Conservation (phyloP, 2,113 vertebrate genomes). For the Dendrocopos noguchii region DNA sequence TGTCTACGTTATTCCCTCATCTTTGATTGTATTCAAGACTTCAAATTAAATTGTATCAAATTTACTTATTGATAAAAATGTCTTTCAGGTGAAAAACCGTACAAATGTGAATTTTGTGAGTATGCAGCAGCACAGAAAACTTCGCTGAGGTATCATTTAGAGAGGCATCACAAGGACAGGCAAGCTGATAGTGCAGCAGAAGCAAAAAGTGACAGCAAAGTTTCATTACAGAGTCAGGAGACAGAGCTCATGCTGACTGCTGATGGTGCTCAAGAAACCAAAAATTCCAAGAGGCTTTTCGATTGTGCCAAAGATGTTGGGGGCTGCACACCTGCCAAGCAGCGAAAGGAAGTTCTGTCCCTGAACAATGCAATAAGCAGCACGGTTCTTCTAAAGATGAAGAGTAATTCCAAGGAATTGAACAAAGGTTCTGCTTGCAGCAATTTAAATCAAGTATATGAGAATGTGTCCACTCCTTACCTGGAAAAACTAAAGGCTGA, state of each 20-base stretch:
- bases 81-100: conserved; percentile 94
- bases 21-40: neutral
- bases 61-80: neutral
- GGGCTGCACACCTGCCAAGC: conserved; percentile 67
- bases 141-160: conserved; percentile 93
- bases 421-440: conserved; percentile 10
- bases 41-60: neutral
- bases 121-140: conserved; percentile 98
- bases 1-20: neutral
- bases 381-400: conserved; percentile 41
- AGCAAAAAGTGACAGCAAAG: conserved; percentile 62
- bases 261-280: conserved; percentile 68
- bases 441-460: neutral
- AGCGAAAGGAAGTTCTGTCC: conserved; percentile 75
- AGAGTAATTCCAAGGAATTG: conserved; percentile 70
- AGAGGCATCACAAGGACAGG: conserved; percentile 92
- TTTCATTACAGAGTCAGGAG: conserved; percentile 58
- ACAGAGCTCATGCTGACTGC: conserved; percentile 1
- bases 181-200: conserved; percentile 65
- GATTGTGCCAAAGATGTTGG: conserved; percentile 79
- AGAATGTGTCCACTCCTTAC: neutral
- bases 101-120: conserved; percentile 94
- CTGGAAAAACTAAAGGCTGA: conserved; percentile 48
- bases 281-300: conserved; percentile 71
- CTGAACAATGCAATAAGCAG: conserved; percentile 59